Percentiles rank a stretch among this genome's conserved stretches.
Evolutionary conservation across 2,888 invertebrate genomes (phyloP).

Genomic region (Agelastica alni): DNA sequence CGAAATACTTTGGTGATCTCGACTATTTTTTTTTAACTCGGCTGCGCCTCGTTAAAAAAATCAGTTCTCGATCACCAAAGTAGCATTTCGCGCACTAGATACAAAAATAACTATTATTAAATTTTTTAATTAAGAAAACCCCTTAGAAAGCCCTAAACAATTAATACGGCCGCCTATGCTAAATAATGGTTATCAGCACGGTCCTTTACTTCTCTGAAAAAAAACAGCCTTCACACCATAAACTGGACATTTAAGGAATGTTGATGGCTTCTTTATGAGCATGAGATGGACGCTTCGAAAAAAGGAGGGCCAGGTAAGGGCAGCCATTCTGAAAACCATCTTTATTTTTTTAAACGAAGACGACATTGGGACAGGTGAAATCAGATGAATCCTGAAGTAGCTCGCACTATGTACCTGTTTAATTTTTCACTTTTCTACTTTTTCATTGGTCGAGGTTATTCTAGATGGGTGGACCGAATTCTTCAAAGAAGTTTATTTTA

Average conservation of each 20-base stretch:
- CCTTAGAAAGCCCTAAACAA: neutral
- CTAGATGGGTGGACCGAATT: neutral
- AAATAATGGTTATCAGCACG: neutral
- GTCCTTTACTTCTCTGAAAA: neutral
- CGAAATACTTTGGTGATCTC: too few relatives aligned
- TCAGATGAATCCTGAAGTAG: neutral
- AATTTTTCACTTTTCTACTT: neutral
- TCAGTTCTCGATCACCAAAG: too few relatives aligned
- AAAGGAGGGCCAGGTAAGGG: neutral
- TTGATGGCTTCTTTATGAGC: neutral
- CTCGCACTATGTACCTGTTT: too few relatives aligned
- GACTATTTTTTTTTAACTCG: too few relatives aligned
- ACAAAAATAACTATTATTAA: too few relatives aligned
- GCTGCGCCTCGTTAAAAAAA: too few relatives aligned
- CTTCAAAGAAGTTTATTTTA: too few relatives aligned
- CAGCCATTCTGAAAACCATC: conserved; percentile 2
- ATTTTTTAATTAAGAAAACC: too few relatives aligned
- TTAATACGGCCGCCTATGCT: neutral
- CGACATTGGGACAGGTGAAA: conserved; percentile 5
- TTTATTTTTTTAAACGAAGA: neutral
- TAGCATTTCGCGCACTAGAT: too few relatives aligned
- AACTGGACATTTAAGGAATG: neutral
- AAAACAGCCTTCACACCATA: neutral
- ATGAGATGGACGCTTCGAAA: neutral
- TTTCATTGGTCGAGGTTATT: neutral